A percentile compares a stretch with the other conserved stretches of the same genome.
Conservation (phyloP, 2,888 invertebrate species). For the Acheta domesticus region DNA sequence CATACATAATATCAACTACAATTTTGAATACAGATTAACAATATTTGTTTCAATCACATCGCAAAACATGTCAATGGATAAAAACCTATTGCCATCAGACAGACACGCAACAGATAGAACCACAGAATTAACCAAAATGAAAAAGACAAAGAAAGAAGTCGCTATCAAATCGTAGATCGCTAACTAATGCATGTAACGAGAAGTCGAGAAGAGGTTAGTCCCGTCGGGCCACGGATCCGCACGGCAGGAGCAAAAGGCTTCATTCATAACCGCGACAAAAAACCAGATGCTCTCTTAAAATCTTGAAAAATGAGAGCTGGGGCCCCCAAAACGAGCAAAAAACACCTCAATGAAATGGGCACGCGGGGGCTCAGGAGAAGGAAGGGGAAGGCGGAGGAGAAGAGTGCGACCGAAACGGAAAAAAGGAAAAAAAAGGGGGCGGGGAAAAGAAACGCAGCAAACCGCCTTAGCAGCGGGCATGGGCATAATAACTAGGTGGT, state of each 20-base stretch:
- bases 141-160: not conserved
- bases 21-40: too few species aligned
- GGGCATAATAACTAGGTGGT: conserved; percentile 11
- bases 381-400: not conserved
- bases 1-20: too few species aligned
- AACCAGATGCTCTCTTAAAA: not conserved
- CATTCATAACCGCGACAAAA: conserved; percentile 1
- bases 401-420: not conserved
- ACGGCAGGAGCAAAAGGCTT: not conserved
- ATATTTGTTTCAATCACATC: too few species aligned
- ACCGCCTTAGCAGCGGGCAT: not conserved
- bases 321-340: not conserved
- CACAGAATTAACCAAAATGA: too few species aligned
- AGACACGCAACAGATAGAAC: too few species aligned
- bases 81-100: too few species aligned
- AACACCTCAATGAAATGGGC: not conserved
- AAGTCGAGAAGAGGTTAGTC: not conserved
- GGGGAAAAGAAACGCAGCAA: not conserved
- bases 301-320: not conserved
- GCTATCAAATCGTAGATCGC: not conserved
- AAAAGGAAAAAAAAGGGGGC: not conserved
- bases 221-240: not conserved
- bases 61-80: too few species aligned
- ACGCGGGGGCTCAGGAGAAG: not conserved
- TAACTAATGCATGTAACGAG: not conserved